A percentile compares a stretch with the other conserved stretches of the same genome.
Conservation (phyloP, 2,113 vertebrate species). For the Bos taurus region DNA sequence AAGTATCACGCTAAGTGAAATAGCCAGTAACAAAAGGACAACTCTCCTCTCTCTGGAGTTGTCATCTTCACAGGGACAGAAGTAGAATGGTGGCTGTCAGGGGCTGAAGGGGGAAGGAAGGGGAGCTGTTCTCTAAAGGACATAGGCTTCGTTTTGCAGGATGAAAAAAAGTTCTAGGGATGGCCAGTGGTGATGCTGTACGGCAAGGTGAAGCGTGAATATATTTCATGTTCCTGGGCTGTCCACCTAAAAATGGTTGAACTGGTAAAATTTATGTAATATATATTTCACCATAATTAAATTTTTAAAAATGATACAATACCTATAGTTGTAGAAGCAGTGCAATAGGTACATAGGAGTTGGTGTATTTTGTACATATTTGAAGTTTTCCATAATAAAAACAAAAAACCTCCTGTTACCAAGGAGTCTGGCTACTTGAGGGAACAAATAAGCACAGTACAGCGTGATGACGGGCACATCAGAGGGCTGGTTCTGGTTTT, state of each 20-base stretch:
- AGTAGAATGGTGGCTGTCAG: background rate
- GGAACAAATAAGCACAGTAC: background rate
- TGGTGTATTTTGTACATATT: background rate
- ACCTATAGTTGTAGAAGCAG: background rate
- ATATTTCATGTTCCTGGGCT: background rate
- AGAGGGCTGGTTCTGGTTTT: background rate
- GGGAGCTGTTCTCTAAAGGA: background rate
- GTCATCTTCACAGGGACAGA: background rate
- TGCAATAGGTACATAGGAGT: background rate
- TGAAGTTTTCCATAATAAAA: slow-evolving; percentile 11
- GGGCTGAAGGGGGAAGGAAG: too few relatives aligned
- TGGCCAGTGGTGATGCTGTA: background rate
- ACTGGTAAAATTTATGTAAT: background rate
- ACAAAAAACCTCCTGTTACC: background rate
- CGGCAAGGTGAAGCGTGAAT: background rate
- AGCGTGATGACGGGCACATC: background rate
- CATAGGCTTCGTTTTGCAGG: background rate
- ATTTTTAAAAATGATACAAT: background rate
- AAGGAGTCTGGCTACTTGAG: background rate
- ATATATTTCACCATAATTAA: background rate
- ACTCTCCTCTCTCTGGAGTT: background rate
- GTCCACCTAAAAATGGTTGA: background rate
- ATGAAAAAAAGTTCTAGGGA: background rate
- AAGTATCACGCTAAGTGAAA: background rate
- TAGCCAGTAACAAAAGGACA: background rate